Percentiles rank a stretch among this genome's conserved stretches.
phyloP scores from a whole-genome alignment of 2,797 vertebrate genomes.

The Intellagama lesueurii region DNA sequence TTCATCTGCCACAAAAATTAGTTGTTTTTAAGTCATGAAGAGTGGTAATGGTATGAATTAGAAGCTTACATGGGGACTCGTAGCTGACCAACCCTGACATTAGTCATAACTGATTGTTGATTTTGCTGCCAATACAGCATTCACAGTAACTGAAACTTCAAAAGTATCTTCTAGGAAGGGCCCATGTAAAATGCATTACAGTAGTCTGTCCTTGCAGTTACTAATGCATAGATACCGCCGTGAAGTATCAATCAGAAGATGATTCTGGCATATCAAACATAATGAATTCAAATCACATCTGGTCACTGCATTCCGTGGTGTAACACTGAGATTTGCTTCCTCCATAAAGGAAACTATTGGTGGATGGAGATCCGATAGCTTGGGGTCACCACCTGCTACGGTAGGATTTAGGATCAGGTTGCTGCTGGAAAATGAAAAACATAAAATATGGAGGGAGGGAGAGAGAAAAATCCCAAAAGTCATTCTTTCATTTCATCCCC shows the following conservation, averaged over 20 bases:
- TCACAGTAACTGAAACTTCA: not conserved
- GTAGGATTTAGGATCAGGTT: not conserved
- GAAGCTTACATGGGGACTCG: not conserved
- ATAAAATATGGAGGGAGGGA: conserved; percentile 6
- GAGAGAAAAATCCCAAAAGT: not conserved
- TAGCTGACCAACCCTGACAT: not conserved
- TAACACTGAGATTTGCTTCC: not conserved
- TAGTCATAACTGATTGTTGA: not conserved
- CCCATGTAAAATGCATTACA: not conserved
- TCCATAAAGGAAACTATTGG: not conserved
- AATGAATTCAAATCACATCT: not conserved
- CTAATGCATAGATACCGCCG: not conserved
- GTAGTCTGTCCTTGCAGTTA: not conserved
- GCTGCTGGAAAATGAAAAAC: not conserved
- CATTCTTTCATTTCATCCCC: not conserved
- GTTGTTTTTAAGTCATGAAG: not conserved
- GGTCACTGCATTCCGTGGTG: not conserved
- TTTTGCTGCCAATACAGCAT: not conserved
- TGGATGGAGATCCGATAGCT: too few relatives aligned
- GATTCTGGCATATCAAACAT: not conserved
- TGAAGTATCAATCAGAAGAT: not conserved
- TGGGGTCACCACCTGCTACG: too few relatives aligned
- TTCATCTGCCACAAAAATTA: not conserved
- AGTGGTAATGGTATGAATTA: not conserved
- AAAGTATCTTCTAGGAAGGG: not conserved